phyloP scores from a whole-genome alignment of 2,113 vertebrate genomes.

The Columba janthina region DNA sequence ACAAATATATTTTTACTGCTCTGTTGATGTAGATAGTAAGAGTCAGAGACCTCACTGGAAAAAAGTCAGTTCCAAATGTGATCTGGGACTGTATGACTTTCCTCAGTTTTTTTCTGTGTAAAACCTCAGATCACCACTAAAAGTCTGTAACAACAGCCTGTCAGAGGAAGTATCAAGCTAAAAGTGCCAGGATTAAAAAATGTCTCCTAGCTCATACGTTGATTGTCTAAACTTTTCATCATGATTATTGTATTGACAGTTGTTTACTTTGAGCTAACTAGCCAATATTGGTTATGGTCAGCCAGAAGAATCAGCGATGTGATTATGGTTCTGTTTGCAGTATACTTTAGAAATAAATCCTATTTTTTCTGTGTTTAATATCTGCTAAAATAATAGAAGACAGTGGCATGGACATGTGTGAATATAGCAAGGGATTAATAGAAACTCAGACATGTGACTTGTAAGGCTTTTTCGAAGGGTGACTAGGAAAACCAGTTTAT shows the following conservation, averaged over 20 bases:
- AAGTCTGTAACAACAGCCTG: neutral
- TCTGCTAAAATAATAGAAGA: neutral
- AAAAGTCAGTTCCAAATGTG: neutral
- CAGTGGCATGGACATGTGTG: too few relatives aligned
- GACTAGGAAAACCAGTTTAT: neutral
- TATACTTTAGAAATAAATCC: neutral
- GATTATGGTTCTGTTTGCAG: neutral
- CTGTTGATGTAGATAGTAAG: neutral
- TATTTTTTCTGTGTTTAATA: neutral
- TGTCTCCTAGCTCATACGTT: neutral
- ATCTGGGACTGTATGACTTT: neutral
- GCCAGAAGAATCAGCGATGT: neutral
- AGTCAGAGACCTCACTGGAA: neutral
- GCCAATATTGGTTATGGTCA: neutral
- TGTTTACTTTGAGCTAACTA: neutral
- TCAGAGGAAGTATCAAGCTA: neutral
- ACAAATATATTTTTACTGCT: neutral
- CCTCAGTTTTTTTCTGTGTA: neutral
- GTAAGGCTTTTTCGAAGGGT: neutral
- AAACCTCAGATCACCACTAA: neutral
- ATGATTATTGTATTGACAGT: neutral
- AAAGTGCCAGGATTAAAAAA: neutral
- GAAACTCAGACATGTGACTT: neutral
- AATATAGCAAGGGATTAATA: neutral
- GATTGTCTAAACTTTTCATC: neutral